Evolutionary conservation across 2,888 invertebrate genomes (phyloP).

Genomic region (Mellilla xanthometata): DNA sequence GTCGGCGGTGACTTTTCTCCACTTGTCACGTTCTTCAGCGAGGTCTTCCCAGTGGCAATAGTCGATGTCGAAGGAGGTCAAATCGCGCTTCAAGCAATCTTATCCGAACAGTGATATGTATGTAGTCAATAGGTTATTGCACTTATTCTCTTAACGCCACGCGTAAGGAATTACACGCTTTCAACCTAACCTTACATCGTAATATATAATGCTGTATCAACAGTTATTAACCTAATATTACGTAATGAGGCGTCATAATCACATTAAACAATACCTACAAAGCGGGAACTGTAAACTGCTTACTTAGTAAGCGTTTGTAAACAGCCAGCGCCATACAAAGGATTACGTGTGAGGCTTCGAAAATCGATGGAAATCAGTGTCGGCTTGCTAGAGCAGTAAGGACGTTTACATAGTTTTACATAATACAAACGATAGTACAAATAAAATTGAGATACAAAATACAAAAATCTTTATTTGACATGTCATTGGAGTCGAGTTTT

Average conservation of each 20-base stretch:
- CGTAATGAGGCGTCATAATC: conserved; percentile 27
- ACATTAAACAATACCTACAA: conserved; percentile 25
- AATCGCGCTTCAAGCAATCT: too few species aligned
- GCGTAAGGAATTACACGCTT: background rate
- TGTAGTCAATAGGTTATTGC: too few species aligned
- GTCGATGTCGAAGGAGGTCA: too few species aligned
- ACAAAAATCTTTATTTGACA: too few species aligned
- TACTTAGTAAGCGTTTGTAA: conserved; percentile 78
- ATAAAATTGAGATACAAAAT: too few species aligned
- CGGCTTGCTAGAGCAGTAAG: conserved; percentile 6
- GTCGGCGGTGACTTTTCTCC: too few species aligned
- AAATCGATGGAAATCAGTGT: conserved; percentile 61
- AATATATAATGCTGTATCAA: too few species aligned
- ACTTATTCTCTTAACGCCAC: background rate
- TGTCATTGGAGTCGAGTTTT: too few species aligned
- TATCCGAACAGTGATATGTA: too few species aligned
- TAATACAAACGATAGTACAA: too few species aligned
- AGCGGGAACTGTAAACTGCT: conserved; percentile 55
- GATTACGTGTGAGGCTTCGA: conserved; percentile 70
- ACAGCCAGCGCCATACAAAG: conserved; percentile 71
- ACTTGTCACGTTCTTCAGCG: too few species aligned
- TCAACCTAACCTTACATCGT: background rate
- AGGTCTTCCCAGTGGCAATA: too few species aligned
- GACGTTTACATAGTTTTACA: background rate
- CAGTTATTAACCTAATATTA: conserved; percentile 20